These are phyloP conservation scores for Erinaceus europaeus DNA, from an alignment of 2,113 vertebrate genomes.

Conservation along the genomic window DNA sequence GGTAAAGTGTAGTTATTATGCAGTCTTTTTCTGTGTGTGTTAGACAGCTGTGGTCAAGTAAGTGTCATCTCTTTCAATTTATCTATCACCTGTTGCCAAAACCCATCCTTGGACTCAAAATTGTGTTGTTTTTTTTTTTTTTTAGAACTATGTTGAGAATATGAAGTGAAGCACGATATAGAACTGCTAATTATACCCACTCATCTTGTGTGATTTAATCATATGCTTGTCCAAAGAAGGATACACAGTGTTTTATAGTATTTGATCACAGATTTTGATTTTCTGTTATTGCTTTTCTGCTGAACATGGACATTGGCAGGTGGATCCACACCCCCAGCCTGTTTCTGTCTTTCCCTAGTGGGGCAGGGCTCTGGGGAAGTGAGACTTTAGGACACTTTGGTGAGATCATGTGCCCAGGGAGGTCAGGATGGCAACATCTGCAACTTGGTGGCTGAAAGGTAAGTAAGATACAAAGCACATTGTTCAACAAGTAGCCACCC, in stretches of 20 bases:
- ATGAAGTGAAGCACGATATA: slow-evolving; percentile 67
- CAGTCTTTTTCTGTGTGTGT: neutral
- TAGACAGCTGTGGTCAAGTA: slow-evolving; percentile 20
- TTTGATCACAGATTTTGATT: slow-evolving; percentile 14
- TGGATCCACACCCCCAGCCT: no score
- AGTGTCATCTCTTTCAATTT: slow-evolving; percentile 67
- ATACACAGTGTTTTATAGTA: slow-evolving; percentile 6
- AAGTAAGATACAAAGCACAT: no score
- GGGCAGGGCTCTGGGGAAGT: no score
- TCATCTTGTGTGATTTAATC: slow-evolving; percentile 35
- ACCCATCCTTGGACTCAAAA: slow-evolving; percentile 75
- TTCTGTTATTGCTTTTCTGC: slow-evolving; percentile 24
- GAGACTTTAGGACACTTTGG: no score
- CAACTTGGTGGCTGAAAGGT: no score
- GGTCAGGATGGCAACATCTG: no score
- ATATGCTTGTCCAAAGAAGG: slow-evolving; percentile 23
- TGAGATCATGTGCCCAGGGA: no score
- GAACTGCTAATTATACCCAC: slow-evolving; percentile 21
- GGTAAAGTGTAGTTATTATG: neutral
- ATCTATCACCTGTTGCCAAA: slow-evolving; percentile 80
- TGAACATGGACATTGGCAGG: no score
- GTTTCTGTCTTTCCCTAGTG: no score
- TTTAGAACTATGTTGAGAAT: slow-evolving; percentile 69
- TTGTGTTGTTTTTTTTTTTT: slow-evolving; percentile 76
- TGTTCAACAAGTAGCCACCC: no score